Evolutionary conservation across 2,797 vertebrate species (phyloP), one percentile per base, ranked within the genome.

Genomic region (Valencia hispanica): DNA sequence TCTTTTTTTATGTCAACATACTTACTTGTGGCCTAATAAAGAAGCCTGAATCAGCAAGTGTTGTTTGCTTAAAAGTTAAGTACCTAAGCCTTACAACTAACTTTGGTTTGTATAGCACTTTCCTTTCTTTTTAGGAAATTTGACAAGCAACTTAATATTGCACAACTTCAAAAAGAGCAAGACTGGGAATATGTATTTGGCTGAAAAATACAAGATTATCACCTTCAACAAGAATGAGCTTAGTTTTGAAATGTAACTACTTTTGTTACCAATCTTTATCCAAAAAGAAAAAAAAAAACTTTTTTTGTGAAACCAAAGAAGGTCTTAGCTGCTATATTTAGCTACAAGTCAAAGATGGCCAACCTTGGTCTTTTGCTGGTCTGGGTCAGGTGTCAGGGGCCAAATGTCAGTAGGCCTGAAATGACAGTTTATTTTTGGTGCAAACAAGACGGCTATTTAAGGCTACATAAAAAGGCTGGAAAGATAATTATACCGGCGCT

Each of bases 381-480:
- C 76, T 5, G 6, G 77, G 88, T 89, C 84, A 83, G 79, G 75
- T 81, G 92, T 91, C 91, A 84, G 72, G 84, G 86, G 94, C 90
- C 87, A 88, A 79, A 90, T 83, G 91, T 93, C 84, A 73, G 71
- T 70, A 57, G n/a, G 88, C 85, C 89, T 88, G 85, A 90, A 84
- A 93, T 91, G 90, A 90, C 84, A 90, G 94, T 94, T 94, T 95
- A 95, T 94, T 94, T 95, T 93, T 92, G 93, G 93, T 93, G 87
- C 89, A 94, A 94, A 95, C 92, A 94, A 91, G 87, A 63, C 89
- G 74, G 91, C 93, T 94, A 94, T 95, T 95, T 94, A 92, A 87
- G 80, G 93, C 91, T 87, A 81, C 91, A 90, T 91, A 91, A 90
- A 90, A 90, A 94, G 90, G 90, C 83, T 88, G 92, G 91, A 93